Evolutionary conservation across 2,888 invertebrate genomes (phyloP).

Genomic region (Beris morrisii): DNA sequence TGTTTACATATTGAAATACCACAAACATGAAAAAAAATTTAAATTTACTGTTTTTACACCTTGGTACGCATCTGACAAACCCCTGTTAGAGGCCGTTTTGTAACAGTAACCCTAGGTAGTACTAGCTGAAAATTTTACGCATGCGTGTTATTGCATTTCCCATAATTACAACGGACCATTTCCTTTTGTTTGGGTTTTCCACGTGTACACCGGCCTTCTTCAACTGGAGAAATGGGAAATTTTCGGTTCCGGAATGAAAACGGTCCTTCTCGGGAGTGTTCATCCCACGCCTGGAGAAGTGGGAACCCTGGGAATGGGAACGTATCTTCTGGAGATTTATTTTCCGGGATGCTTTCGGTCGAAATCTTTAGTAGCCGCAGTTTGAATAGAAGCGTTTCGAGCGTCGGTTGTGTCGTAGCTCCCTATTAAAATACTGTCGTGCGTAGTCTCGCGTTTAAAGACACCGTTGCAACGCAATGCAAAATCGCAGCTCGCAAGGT

Average conservation of each 20-base stretch:
- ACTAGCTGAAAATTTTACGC: background rate
- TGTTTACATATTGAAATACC: no score
- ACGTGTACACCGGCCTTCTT: background rate
- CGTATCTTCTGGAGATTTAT: background rate
- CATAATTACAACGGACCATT: background rate
- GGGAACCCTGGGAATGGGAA: background rate
- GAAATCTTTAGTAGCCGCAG: slow-evolving; percentile 2
- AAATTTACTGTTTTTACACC: no score
- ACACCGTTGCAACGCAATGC: no score
- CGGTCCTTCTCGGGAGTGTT: background rate
- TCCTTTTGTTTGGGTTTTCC: slow-evolving; percentile 13
- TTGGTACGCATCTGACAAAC: no score
- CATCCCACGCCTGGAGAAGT: background rate
- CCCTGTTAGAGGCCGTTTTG: no score
- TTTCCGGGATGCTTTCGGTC: slow-evolving; percentile 3
- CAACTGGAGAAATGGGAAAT: slow-evolving; percentile 6
- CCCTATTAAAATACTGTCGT: background rate
- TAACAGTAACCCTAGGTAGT: no score
- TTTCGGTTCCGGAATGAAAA: background rate
- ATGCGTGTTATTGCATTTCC: background rate
- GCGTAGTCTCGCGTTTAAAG: no score
- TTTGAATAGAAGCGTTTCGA: slow-evolving; percentile 4
- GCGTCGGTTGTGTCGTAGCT: slow-evolving; percentile 10
- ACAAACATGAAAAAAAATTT: no score
- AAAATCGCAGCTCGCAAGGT: no score